Evolutionary conservation across 2,113 vertebrate genomes (phyloP), one percentile per base, ranked within the genome.

Genomic region (Sinocyclocheilus rhinocerous): DNA sequence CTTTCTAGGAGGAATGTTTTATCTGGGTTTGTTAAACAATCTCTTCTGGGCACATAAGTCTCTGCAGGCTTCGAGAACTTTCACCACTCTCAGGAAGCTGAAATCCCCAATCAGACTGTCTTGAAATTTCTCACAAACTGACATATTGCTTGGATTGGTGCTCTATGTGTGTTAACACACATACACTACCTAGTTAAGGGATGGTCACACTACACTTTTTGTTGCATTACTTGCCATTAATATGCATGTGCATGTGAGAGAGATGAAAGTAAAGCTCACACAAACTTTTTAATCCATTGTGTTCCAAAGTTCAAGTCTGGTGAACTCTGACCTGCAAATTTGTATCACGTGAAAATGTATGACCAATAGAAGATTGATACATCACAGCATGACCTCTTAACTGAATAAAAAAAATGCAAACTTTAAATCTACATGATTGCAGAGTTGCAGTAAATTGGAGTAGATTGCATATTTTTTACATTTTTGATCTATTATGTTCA

Each of bases 11-110:
- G 12, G 9, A 8, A 13, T 81, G 39, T 81, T 65, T 33, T 48
- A 26, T 65, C 39, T 81, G n/a, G 36, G 4, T 45, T 8, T 65
- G 59, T 81, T 65, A 81, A 81, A 81, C 79, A 29, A 80, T 6
- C 55, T 80, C 36, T 81, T 81, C 8, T 65, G n/a, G 22, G 4
- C 8, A 48, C 22, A 24, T 22, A 8, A 8, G 29, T 39, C 55
- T n/a, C 13, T 45, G 36, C 76, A 39, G 20, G 45, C 13, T 63
- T 81, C 42, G 5, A 42, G 36, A 42, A 65, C 39, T 63, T 63
- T 42, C 57, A 16, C 22, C 6, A 45, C 57, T 81, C 57, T 48
- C 39, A 26, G 12, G n/a, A 65, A 42, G 36, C 36, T 45, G n/a
- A 16, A 63, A 42, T 81, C 57, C 36, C 57, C 77, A 42, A 61